Conservation (phyloP, 2,797 vertebrate genomes). For the Propithecus perrieri region DNA sequence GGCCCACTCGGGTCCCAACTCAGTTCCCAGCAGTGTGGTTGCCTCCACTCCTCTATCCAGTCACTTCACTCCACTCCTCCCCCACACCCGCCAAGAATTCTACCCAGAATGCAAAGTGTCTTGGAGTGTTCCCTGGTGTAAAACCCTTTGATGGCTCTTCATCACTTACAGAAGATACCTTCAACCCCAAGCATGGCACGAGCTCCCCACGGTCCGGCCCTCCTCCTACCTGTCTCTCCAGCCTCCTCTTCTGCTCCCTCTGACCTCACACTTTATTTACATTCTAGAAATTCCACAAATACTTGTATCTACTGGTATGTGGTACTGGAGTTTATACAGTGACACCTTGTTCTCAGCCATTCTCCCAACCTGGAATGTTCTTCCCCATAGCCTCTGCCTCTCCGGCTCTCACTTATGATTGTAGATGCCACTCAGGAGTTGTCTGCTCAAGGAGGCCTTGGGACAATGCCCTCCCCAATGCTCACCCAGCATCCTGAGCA, state of each 20-base stretch:
- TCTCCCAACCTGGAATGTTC: not conserved
- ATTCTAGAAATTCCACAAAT: slow-evolving; percentile 46
- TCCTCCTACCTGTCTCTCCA: not conserved
- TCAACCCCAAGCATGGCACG: not conserved
- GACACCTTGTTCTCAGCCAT: not conserved
- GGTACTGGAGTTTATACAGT: not conserved
- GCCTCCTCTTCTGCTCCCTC: not conserved
- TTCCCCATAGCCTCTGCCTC: not conserved
- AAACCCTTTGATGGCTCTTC: not conserved
- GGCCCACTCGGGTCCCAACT: not conserved
- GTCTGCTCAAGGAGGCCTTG: not conserved
- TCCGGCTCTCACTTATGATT: not conserved
- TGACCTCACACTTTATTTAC: slow-evolving; percentile 32
- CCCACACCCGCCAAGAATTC: not conserved
- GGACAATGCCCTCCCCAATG: not conserved
- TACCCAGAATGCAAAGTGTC: not conserved
- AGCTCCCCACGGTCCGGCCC: not conserved
- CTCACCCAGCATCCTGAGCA: not conserved
- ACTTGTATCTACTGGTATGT: not conserved
- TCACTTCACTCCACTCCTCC: not conserved
- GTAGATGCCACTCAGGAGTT: not conserved
- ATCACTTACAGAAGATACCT: not conserved
- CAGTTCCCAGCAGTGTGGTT: not conserved
- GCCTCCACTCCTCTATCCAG: not conserved
- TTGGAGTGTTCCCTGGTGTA: not conserved